phyloP scores from a whole-genome alignment of 1,140 invertebrate genomes.

The Macrobrachium rosenbergii region DNA sequence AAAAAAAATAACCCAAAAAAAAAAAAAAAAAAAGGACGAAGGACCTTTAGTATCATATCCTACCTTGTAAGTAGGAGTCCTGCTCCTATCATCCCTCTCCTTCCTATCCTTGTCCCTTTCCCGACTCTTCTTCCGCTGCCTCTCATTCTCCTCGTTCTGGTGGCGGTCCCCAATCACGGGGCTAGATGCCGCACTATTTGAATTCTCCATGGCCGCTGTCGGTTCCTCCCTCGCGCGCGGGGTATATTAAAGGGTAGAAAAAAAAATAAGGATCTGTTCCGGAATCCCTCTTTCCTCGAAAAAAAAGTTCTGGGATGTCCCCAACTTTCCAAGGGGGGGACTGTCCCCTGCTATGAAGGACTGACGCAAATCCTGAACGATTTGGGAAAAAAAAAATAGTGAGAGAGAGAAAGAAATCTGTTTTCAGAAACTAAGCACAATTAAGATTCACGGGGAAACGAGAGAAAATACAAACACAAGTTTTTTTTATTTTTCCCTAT shows the following conservation, averaged over 20 bases:
- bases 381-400: too few species aligned
- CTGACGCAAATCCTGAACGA: too few species aligned
- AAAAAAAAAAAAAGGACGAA: neutral
- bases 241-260: neutral
- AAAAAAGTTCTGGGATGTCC: neutral
- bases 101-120: constrained; percentile 39
- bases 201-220: neutral
- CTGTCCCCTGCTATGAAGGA: too few species aligned
- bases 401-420: too few species aligned
- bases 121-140: constrained; percentile 6
- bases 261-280: neutral
- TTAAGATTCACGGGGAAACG: too few species aligned
- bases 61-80: constrained; percentile 35
- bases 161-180: neutral
- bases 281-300: neutral
- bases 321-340: too few species aligned
- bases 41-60: neutral
- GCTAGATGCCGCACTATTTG: neutral
- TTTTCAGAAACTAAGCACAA: too few species aligned
- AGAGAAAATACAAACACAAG: too few species aligned
- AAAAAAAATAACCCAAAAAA: neutral
- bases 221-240: neutral
- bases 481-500: too few species aligned
- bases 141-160: constrained; percentile 4
- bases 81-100: constrained; percentile 23